These are phyloP conservation scores for Temnothorax unifasciatus DNA, from an alignment of 2,888 invertebrate species.

Conservation along the genomic window DNA sequence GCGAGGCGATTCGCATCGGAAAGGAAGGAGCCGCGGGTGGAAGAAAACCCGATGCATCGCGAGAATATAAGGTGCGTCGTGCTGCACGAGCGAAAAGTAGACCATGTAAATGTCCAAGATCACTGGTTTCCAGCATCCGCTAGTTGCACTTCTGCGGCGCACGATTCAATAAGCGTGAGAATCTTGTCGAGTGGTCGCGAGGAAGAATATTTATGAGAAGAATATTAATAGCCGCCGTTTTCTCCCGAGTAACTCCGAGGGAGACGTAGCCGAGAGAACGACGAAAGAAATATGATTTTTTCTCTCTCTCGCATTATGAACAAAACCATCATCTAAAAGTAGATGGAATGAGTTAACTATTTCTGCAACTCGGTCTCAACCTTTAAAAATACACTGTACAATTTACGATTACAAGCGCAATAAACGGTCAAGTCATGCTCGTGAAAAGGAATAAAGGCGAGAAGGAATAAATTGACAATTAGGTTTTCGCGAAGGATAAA, in stretches of 20 bases:
- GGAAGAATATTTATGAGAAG: constrained; percentile 61
- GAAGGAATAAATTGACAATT: not conserved
- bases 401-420: not conserved
- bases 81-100: constrained; percentile 71
- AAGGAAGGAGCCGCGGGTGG: constrained; percentile 7
- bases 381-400: not conserved
- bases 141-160: constrained; percentile 53
- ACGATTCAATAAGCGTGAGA: constrained; percentile 72
- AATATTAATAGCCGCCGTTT: constrained; percentile 42
- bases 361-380: not conserved
- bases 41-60: constrained; percentile 14
- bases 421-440: not conserved
- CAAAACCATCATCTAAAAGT: not conserved
- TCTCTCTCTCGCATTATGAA: not conserved
- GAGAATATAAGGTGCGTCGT: constrained; percentile 64
- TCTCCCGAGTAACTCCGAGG: not conserved
- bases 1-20: constrained; percentile 9
- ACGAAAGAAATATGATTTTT: not conserved
- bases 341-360: not conserved
- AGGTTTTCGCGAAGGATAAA: not conserved
- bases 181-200: constrained; percentile 60
- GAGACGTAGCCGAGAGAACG: not conserved
- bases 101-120: constrained; percentile 70
- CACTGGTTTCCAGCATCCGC: constrained; percentile 67
- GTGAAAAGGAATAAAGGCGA: not conserved